phyloP scores from a whole-genome alignment of 1,140 invertebrate species.

The Drosophila bifasciata region DNA sequence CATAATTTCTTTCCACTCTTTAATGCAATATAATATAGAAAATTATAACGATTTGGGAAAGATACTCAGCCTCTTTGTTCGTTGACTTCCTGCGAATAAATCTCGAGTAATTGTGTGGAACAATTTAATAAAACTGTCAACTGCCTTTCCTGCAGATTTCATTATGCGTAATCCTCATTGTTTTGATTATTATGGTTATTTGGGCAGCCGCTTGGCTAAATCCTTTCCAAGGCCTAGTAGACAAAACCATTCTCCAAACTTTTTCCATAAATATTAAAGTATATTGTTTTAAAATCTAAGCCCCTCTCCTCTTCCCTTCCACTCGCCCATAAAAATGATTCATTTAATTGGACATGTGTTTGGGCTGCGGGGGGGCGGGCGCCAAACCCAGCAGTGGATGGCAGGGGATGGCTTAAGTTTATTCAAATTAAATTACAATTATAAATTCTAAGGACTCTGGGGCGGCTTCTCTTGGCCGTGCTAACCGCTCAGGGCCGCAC shows the following conservation, averaged over 20 bases:
- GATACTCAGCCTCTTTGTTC: too few relatives aligned
- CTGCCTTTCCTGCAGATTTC: slow-evolving; percentile 43
- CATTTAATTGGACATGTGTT: slow-evolving; percentile 61
- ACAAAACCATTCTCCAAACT: slow-evolving; percentile 42
- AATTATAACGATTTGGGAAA: neutral
- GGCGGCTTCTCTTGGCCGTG: neutral
- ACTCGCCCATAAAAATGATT: slow-evolving; percentile 61
- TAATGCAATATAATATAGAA: too few relatives aligned
- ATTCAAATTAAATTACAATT: slow-evolving; percentile 81
- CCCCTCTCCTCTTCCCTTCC: neutral
- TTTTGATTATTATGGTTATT: slow-evolving; percentile 41
- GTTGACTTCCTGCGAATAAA: slow-evolving; percentile 4
- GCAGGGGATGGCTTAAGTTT: slow-evolving; percentile 42
- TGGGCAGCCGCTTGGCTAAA: slow-evolving; percentile 27
- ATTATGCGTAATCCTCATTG: slow-evolving; percentile 32
- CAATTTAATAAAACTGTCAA: slow-evolving; percentile 71
- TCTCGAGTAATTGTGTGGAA: slow-evolving; percentile 48
- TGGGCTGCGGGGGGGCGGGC: slow-evolving; percentile 4
- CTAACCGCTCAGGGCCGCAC: slow-evolving; percentile 27
- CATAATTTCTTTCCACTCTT: too few relatives aligned
- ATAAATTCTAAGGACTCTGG: slow-evolving; percentile 60
- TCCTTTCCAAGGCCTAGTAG: slow-evolving; percentile 32
- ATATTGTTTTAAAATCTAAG: slow-evolving; percentile 56
- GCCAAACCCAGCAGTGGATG: slow-evolving; percentile 13
- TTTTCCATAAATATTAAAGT: slow-evolving; percentile 73